phyloP scores from a whole-genome alignment of 2,113 vertebrate species.

The Phaethornis superciliosus region DNA sequence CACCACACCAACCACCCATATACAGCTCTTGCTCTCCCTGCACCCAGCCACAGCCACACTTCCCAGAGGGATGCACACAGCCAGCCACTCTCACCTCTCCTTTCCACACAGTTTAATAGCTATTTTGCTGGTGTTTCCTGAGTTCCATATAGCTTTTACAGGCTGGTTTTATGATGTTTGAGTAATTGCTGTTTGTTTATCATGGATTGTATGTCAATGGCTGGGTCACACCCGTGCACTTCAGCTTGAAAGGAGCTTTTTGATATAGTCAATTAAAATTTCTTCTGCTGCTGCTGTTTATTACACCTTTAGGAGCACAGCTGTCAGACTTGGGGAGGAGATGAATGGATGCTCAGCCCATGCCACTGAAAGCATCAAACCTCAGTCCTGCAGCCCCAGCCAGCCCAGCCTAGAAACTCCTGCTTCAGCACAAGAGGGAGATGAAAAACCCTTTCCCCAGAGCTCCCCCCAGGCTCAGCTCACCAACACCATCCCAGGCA shows the following conservation, averaged over 20 bases:
- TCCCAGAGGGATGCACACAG: not conserved
- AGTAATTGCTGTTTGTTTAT: slow-evolving; percentile 64
- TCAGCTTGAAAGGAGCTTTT: not conserved
- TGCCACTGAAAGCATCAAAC: not conserved
- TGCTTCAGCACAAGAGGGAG: not conserved
- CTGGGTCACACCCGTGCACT: slow-evolving; percentile 15
- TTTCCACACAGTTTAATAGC: not conserved
- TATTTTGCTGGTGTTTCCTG: not conserved
- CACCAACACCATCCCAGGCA: not conserved
- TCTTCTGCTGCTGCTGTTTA: not conserved
- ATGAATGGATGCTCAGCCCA: not conserved
- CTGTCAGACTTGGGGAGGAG: accelerated
- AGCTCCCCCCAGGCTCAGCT: slow-evolving; percentile 1
- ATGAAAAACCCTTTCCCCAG: not conserved
- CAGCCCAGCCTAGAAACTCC: not conserved
- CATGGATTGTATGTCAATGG: not conserved
- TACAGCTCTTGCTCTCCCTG: not conserved
- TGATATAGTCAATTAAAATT: not conserved
- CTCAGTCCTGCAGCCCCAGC: not conserved
- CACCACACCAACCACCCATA: not conserved
- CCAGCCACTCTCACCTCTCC: not conserved
- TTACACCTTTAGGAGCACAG: not conserved
- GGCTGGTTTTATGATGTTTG: slow-evolving; percentile 15
- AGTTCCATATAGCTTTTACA: slow-evolving; percentile 32
- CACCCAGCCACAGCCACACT: not conserved